Evolutionary conservation across 2,888 invertebrate species (phyloP).

Genomic region (Scaptomyza flava): DNA sequence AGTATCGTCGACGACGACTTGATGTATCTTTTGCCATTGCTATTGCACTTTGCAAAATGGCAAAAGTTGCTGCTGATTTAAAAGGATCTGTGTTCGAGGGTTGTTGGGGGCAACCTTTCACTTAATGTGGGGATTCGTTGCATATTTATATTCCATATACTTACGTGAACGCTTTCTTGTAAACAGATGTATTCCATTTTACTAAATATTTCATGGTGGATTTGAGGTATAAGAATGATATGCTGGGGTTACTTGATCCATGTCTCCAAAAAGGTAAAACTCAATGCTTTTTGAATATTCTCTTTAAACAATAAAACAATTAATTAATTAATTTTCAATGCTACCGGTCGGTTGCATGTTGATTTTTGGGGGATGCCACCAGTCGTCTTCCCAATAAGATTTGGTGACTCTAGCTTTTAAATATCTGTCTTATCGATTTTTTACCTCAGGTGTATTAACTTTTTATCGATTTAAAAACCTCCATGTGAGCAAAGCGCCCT

Average conservation of each 20-base stretch:
- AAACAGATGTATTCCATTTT: neutral
- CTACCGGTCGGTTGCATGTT: too few species aligned
- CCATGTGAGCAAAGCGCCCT: too few species aligned
- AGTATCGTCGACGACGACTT: conserved; percentile 68
- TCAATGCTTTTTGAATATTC: neutral
- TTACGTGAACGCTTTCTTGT: conserved; percentile 1
- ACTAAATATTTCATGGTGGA: neutral
- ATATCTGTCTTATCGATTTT: too few species aligned
- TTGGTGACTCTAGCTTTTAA: too few species aligned
- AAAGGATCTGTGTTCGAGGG: conserved; percentile 9
- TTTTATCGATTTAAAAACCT: too few species aligned
- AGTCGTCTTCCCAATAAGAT: too few species aligned
- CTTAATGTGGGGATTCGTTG: neutral
- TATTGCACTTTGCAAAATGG: conserved; percentile 75
- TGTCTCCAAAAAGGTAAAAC: neutral
- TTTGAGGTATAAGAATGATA: neutral
- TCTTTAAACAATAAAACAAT: neutral
- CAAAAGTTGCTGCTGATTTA: conserved; percentile 62
- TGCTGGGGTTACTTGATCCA: neutral
- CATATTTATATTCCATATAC: neutral
- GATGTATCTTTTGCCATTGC: conserved; percentile 73
- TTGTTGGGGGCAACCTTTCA: conserved; percentile 11
- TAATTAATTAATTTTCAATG: neutral
- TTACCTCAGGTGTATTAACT: too few species aligned
- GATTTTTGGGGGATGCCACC: too few species aligned